Base-by-base conservation (phyloP, 1,140 invertebrate genomes). In the Acromyrmex echinatior region DNA sequence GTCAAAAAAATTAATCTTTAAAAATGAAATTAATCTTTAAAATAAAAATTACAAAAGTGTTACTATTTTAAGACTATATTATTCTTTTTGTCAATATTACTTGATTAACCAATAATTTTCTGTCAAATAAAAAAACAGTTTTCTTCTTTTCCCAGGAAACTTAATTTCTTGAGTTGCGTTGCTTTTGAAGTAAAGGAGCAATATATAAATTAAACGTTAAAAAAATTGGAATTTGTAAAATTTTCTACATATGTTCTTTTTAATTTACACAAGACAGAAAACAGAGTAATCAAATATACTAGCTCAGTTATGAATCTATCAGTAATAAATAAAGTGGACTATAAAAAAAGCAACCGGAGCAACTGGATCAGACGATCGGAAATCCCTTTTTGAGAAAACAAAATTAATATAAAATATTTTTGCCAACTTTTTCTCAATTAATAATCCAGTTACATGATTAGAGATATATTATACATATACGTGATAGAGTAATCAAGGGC, bases 401-500 rank as follows among this genome's bases (percentile, higher is more conserved):
- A 16, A 18, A 25, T 21, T 25, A n/a, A n/a, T n/a, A n/a, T n/a
- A n/a, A n/a, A n/a, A n/a, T n/a, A 39, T 25, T 62, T 60, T 12
- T 39, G 12, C 12, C n/a, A 62, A 45, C 9, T 25, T 45, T 65
- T 65, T 35, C 49, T n/a, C 45, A 18, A 45, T n/a, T 65, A 60
- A 60, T 25, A 28, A 60, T 49, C 39, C 18, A n/a, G 21, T 65
- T n/a, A 16, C 7, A 51, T 12, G 12, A 51, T 12, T 18, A 16
- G 60, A 68, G 25, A 12, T 14, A n/a, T 70, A 45, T 45, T 45
- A 10, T 45, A 45, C 12, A 39, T 12, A 16, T 31, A 31, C n/a
- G 1, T 31, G 65, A 53, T 53, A 56, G 49, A 70, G 65, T 21
- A 49, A 81, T 81, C 62, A 66, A 56, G 35, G 68, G 25, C 68